These are phyloP conservation scores for Zaprionus capensis DNA, from an alignment of 1,140 invertebrate species.

Conservation along the genomic window DNA sequence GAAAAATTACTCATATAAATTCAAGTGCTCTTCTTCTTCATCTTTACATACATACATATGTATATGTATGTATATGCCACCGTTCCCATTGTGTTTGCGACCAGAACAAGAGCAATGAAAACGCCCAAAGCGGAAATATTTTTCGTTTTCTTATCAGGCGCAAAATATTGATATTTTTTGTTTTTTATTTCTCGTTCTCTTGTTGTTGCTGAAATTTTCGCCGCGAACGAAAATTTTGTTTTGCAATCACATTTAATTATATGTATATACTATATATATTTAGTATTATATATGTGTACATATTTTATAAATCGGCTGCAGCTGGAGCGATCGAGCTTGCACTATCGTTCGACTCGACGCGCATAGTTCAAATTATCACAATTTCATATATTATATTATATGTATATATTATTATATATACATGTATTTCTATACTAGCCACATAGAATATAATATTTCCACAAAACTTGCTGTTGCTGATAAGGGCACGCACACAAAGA, in stretches of 20 bases:
- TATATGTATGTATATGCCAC: background rate
- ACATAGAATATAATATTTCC: constrained; percentile 32
- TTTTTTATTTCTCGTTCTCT: constrained; percentile 39
- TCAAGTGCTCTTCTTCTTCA: background rate
- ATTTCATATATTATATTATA: constrained; percentile 56
- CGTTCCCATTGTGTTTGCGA: background rate
- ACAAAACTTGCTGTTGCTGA: constrained; percentile 60
- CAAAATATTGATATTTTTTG: constrained; percentile 77
- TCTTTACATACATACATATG: background rate
- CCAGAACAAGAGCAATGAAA: constrained; percentile 27
- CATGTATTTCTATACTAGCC: background rate
- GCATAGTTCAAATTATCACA: constrained; percentile 75
- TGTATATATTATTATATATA: constrained; percentile 18
- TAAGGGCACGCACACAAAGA: constrained; percentile 22
- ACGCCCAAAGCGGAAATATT: constrained; percentile 78
- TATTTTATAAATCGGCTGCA: constrained; percentile 24
- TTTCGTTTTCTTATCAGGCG: constrained; percentile 74
- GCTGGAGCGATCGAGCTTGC: constrained; percentile 29
- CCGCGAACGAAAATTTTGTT: constrained; percentile 44
- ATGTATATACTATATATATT: constrained; percentile 27
- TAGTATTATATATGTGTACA: constrained; percentile 16
- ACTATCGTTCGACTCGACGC: constrained; percentile 41
- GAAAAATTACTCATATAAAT: constrained; percentile 13
- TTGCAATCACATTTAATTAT: constrained; percentile 14
- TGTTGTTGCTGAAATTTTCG: constrained; percentile 66